Base-by-base conservation (phyloP, 2,888 invertebrate genomes). In the Xiphydria camelus region DNA sequence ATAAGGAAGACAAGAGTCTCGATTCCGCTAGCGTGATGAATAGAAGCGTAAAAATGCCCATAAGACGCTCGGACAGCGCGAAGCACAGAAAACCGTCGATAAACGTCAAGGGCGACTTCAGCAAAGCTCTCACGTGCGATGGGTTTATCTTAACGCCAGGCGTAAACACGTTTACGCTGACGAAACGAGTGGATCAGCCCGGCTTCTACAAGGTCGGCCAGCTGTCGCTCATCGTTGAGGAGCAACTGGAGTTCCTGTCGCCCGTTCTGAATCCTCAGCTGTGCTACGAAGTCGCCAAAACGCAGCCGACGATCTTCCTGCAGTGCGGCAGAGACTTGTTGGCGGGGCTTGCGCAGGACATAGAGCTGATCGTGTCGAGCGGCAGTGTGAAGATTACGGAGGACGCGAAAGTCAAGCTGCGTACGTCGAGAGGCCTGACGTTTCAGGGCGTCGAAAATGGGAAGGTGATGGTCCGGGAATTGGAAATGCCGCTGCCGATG, bases 1-100 rank as follows among this genome's bases (percentile, higher is more conserved):
- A 87, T 67, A 89, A 91, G 69, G 89, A 93, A 71, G 91, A 94
- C 70, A 88, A 86, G 64, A 86, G 85, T 18, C 76, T 94, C 4
- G 85, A 85, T 37, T 84, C 86, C 55, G 89, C 87, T 0, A 86
- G 86, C 2, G 85, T 92, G 2, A 84, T 87, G 19, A 88, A 88
- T 58, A 82, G 82, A 51, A 84, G 83, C 60, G 80, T 81, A 0
- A 86, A 86, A 69, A 78, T 80, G 1, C 78, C 83, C 1, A 76
- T 88, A 1, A 84, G 85, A 49, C 79, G 89, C 12, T 86, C 87
- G 0, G 88, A 88, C 62, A 89, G 89, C 66, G 82, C 82, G 25
- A 86, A 86, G 67, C 81, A 82, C 54, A 79, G 86, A 25, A 87
- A 87, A 74, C 82, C 85, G 0, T 85, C 85, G 0, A 81, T 82